Percentiles rank a stretch among this genome's conserved stretches.
Conservation (phyloP, 2,113 vertebrate species). For the Rhinopomastus cyanomelas region DNA sequence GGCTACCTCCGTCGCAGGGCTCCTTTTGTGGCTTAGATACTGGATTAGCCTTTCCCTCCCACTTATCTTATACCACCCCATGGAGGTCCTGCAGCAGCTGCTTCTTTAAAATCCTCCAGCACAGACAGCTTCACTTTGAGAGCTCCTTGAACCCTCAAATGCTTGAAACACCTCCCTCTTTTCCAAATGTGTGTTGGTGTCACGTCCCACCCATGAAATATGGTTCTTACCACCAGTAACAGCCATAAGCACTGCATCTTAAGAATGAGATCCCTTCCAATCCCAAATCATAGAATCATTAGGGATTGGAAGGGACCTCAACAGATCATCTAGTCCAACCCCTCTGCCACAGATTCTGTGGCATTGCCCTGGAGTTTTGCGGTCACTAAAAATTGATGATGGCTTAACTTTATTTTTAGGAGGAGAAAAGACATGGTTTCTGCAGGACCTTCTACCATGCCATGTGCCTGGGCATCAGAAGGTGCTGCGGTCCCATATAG, state of each 20-base stretch:
- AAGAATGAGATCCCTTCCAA: too few species aligned
- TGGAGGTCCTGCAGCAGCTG: not conserved
- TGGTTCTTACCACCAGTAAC: not conserved
- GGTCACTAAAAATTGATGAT: not conserved
- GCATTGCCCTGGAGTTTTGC: not conserved
- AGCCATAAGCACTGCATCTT: not conserved
- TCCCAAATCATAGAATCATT: too few species aligned
- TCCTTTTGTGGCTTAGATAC: not conserved
- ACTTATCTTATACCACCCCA: not conserved
- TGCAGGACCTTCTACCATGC: not conserved
- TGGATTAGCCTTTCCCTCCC: not conserved
- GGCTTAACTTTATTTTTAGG: not conserved
- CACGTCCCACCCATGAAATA: not conserved
- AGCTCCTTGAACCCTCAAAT: not conserved
- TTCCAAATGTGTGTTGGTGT: not conserved
- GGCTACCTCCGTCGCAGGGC: accelerated
- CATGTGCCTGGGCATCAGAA: not conserved
- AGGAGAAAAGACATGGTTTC: not conserved
- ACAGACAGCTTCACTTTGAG: not conserved
- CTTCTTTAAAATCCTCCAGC: not conserved
- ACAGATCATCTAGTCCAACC: too few species aligned
- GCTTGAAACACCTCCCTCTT: not conserved
- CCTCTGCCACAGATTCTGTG: too few species aligned
- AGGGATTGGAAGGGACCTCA: too few species aligned
- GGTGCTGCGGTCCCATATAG: not conserved